A percentile compares a stretch with the other conserved stretches of the same genome.
These are phyloP conservation scores for Mesorhabditis sp. DNA, from an alignment of 2,888 invertebrate genomes.

Conservation along the genomic window DNA sequence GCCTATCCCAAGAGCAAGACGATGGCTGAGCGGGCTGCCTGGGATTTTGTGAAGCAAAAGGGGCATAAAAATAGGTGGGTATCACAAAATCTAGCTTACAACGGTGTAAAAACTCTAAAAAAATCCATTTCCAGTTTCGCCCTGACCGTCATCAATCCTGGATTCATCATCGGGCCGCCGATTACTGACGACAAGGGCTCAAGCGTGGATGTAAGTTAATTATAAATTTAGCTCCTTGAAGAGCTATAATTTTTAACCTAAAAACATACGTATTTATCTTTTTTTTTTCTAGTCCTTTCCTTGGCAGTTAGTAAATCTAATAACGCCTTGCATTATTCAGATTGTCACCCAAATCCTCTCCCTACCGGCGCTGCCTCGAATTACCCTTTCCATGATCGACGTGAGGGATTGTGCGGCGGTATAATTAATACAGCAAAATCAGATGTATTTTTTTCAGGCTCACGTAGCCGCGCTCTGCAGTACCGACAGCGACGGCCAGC, in stretches of 20 bases:
- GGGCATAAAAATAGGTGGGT: neutral
- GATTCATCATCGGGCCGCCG: constrained; percentile 3
- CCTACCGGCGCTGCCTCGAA: neutral
- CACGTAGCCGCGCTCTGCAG: neutral
- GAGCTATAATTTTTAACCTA: too few relatives aligned
- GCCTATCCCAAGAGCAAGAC: neutral
- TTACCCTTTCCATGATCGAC: neutral
- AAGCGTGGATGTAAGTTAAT: neutral
- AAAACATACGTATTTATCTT: too few relatives aligned
- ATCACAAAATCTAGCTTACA: too few relatives aligned
- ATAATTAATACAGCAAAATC: neutral
- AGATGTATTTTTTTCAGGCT: neutral
- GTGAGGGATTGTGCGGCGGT: neutral
- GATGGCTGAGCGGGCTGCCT: neutral
- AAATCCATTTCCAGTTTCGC: neutral
- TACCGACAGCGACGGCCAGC: neutral
- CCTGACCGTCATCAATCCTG: neutral
- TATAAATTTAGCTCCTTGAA: too few relatives aligned
- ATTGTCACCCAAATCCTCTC: neutral
- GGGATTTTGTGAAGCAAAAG: neutral
- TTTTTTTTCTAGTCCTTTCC: too few relatives aligned
- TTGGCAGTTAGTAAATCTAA: too few relatives aligned
- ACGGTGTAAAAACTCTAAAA: neutral
- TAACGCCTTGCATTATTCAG: too few relatives aligned
- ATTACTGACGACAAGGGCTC: neutral